A percentile compares a stretch with the other conserved stretches of the same genome.
Evolutionary conservation across 2,888 invertebrate species (phyloP).

Genomic region (Agrotis puta): DNA sequence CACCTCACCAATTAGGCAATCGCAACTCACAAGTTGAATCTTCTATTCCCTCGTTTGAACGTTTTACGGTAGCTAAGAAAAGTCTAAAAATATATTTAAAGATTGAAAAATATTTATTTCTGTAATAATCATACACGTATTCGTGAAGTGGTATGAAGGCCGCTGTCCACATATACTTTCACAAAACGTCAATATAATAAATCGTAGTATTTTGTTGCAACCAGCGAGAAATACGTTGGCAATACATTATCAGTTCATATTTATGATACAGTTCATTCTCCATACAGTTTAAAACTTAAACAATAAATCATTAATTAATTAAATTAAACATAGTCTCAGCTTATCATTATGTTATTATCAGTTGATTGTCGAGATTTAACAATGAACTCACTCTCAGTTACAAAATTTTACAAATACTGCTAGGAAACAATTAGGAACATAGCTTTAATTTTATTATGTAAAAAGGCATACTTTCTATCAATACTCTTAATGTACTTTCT

Average conservation of each 20-base stretch:
- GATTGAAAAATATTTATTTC: slow-evolving; percentile 51
- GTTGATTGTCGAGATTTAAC: slow-evolving; percentile 33
- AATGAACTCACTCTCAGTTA: slow-evolving; percentile 10
- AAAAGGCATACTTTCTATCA: slow-evolving; percentile 34
- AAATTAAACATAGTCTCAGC: slow-evolving; percentile 20
- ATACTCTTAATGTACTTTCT: slow-evolving; percentile 34
- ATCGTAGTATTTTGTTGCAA: slow-evolving; percentile 8
- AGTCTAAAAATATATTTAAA: background rate
- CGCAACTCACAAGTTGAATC: too few relatives aligned
- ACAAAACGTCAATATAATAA: slow-evolving; percentile 11
- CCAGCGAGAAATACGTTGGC: background rate
- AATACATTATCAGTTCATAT: slow-evolving; percentile 4
- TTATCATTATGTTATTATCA: slow-evolving; percentile 24
- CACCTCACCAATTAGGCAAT: too few relatives aligned
- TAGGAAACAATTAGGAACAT: slow-evolving; percentile 41
- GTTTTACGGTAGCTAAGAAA: too few relatives aligned
- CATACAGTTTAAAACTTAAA: slow-evolving; percentile 29
- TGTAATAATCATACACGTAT: slow-evolving; percentile 39
- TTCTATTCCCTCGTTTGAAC: too few relatives aligned
- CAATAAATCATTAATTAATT: slow-evolving; percentile 17
- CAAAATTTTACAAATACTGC: slow-evolving; percentile 37
- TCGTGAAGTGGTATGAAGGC: slow-evolving; percentile 33
- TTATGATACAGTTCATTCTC: slow-evolving; percentile 1
- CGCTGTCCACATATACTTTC: slow-evolving; percentile 2
- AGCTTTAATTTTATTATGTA: slow-evolving; percentile 17